Evolutionary conservation across 2,113 vertebrate species (phyloP), one percentile per base, ranked within the genome.

Genomic region (Suricata suricatta): DNA sequence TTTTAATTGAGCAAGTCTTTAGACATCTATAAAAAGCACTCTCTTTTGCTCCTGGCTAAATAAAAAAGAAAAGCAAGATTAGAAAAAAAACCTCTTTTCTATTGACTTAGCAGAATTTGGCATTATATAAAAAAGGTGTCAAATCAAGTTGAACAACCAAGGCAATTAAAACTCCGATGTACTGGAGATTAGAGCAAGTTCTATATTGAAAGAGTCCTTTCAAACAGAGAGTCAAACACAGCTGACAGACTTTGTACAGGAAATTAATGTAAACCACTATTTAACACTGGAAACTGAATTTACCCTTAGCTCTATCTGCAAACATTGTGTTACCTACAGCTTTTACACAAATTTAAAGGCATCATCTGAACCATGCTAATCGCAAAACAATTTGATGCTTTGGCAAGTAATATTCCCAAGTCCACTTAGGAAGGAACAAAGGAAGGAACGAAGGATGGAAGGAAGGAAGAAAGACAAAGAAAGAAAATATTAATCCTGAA

Each of bases 171-270:
- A 79, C 16, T 92, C 63, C 2, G 5, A 64, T 27, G 84, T 41
- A 54, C n/a, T 54, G 57, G 63, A 79, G 25, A 60, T 95, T 64
- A 81, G 23, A 76, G 57, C n/a, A 95, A 93, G 41, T 85, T 84
- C 79, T 89, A 19, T 86, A 41, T 85, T 95, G 82, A 64, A 95
- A 72, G 64, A 66, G 11, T 69, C 8, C 23, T 93, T 94, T 94
- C 66, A 86, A 89, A 52, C 31, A 23, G n/a, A 66, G 9, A 86
- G 41, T 89, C 50, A 31, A 94, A 96, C 69, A 63, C 5, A 96
- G 63, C 69, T 41, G 82, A 69, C 12, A 23, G 31, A n/a, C 31
- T 82, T 85, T 63, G 44, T 11, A 23, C 38, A 88, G 52, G 83
- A 84, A 96, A 85, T 76, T 44, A 85, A 83, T 21, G n/a, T 63